Percentiles rank a stretch among this genome's conserved stretches.
phyloP scores from a whole-genome alignment of 2,888 invertebrate species.

The Drosophila prolongata region DNA sequence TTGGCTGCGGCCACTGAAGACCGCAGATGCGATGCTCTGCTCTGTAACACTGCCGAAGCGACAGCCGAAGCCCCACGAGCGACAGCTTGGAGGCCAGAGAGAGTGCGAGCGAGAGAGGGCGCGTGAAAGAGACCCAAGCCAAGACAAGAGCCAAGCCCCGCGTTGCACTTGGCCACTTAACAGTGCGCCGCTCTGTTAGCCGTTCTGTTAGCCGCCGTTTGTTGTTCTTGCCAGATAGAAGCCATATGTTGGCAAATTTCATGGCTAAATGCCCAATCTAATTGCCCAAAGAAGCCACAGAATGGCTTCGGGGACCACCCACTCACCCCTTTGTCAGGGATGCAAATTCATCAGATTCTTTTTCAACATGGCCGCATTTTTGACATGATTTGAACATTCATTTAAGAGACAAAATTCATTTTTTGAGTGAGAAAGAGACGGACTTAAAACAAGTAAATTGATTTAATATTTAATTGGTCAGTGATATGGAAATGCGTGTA shows the following conservation, averaged over 20 bases:
- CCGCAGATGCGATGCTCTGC: constrained; percentile 51
- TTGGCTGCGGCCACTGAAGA: constrained; percentile 34
- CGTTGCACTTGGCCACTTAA: constrained; percentile 35
- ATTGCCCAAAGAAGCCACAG: constrained; percentile 40
- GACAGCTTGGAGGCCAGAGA: neutral
- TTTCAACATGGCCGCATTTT: neutral
- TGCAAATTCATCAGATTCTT: neutral
- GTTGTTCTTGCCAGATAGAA: constrained; percentile 25
- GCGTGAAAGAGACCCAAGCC: constrained; percentile 42
- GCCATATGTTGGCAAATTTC: constrained; percentile 38
- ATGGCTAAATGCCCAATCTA: constrained; percentile 49
- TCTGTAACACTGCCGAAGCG: constrained; percentile 25
- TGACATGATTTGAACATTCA: too few relatives aligned
- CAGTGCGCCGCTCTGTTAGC: constrained; percentile 29
- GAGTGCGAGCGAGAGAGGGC: constrained; percentile 54
- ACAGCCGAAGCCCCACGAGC: constrained; percentile 57
- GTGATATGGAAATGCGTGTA: too few relatives aligned
- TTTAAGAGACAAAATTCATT: too few relatives aligned
- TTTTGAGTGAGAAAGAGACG: too few relatives aligned
- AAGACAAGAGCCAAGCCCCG: constrained; percentile 60
- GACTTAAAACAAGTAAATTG: too few relatives aligned
- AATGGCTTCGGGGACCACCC: constrained; percentile 7
- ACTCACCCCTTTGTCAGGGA: neutral
- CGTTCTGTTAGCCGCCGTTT: constrained; percentile 20
- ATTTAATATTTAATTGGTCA: too few relatives aligned